Conservation (phyloP, 2,797 vertebrate genomes). For the Characodon lateralis region DNA sequence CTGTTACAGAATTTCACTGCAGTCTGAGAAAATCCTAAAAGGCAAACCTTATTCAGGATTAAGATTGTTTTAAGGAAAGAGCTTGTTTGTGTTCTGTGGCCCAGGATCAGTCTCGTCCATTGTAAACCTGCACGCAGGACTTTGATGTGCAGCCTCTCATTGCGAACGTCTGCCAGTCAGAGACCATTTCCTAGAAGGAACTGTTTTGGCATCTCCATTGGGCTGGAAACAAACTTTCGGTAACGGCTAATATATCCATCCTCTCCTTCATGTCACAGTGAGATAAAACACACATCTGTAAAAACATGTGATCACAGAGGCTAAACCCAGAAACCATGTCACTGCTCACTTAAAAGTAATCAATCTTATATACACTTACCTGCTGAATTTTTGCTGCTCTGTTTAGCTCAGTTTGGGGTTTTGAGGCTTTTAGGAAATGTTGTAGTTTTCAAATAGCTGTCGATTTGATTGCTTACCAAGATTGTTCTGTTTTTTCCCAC, state of each 20-base stretch:
- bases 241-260: slow-evolving; percentile 50
- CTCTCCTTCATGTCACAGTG: slow-evolving; percentile 39
- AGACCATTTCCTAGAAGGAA: slow-evolving; percentile 59
- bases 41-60: slow-evolving; percentile 36
- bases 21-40: slow-evolving; percentile 49
- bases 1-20: slow-evolving; percentile 27
- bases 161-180: slow-evolving; percentile 36
- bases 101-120: slow-evolving; percentile 25
- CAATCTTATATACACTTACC: slow-evolving; percentile 11
- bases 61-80: slow-evolving; percentile 37
- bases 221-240: slow-evolving; percentile 65
- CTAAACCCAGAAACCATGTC: slow-evolving; percentile 36
- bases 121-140: slow-evolving; percentile 11
- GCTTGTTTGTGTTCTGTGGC: slow-evolving; percentile 31
- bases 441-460: slow-evolving; percentile 33
- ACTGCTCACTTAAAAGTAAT: slow-evolving; percentile 18
- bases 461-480: slow-evolving; percentile 32
- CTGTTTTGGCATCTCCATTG: slow-evolving; percentile 56
- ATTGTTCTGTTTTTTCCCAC: slow-evolving; percentile 30
- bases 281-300: slow-evolving; percentile 61
- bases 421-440: slow-evolving; percentile 22
- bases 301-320: slow-evolving; percentile 42
- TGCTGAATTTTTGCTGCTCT: slow-evolving; percentile 11
- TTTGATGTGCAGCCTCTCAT: slow-evolving; percentile 5
- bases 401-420: slow-evolving; percentile 16